Evolutionary conservation across 2,888 invertebrate species (phyloP), one percentile per base, ranked within the genome.

Genomic region (Dusona sp.): DNA sequence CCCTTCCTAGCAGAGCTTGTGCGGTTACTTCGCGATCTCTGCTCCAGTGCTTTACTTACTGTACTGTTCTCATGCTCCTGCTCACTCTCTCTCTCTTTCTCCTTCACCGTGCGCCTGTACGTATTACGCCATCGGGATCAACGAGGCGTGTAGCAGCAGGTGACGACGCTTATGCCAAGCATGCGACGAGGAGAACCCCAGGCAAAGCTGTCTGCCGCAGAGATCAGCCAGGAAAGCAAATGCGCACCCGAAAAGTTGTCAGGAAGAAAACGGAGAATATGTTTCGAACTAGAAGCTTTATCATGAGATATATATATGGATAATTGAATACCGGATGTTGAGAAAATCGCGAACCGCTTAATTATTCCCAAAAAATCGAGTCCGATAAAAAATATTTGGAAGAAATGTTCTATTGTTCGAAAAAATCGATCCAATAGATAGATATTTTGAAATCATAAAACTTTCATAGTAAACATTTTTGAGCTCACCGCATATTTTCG

Each of bases 91-190:
- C 22, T 42, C 45, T 64, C 74, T 74, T 9, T 64, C 61, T 75
- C 64, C 16, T 42, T n/a, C 45, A 29, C 19, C n/a, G 38, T 61
- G 42, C 45, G 33, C 33, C 70, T 51, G 38, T 38, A 25, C 25
- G 42, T 57, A 33, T 79, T 19, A 65, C 64, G 75, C 81, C 65
- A 84, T 54, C 85, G 85, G 80, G 89, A 88, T 90, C 91, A 90
- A 87, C 90, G 89, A 85, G 88, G 89, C 91, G 88, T 91, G 88
- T 87, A 88, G 61, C 88, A 87, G 88, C 89, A 91, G 90, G 90
- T 90, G 91, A 92, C 91, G 92, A 93, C 90, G 90, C 90, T 90
- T 89, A 88, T 86, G 87, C 87, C 88, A 88, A 89, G 89, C 88
- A 84, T 88, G 86, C 88, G 88, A 89, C 90, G 88, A 88, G 65